A percentile compares a stretch with the other conserved stretches of the same genome.
phyloP scores from a whole-genome alignment of 1,140 invertebrate genomes.

The Argopecten irradians region DNA sequence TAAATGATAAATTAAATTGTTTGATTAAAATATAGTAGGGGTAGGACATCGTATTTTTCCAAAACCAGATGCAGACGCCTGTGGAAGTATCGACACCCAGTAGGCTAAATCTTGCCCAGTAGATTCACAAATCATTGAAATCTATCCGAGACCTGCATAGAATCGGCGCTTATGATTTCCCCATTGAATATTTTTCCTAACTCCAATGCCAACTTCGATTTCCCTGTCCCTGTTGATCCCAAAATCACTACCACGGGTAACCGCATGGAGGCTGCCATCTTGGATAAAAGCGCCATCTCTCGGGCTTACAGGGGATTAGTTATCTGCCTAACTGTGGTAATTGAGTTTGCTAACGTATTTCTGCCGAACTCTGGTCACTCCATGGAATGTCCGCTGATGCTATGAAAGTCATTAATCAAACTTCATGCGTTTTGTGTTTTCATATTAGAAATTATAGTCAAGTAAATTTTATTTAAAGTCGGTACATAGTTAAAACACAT shows the following conservation, averaged over 20 bases:
- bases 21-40: background rate
- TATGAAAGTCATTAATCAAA: too few species aligned
- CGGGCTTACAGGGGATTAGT: background rate
- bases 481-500: too few species aligned
- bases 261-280: constrained; percentile 63
- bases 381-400: background rate
- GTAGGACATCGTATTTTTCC: too few species aligned
- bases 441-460: too few species aligned
- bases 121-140: background rate
- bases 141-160: constrained; percentile 92
- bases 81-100: background rate
- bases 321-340: background rate
- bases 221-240: constrained; percentile 96
- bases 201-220: constrained; percentile 96
- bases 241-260: constrained; percentile 91
- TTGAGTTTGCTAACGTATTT: background rate
- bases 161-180: constrained; percentile 99
- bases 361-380: background rate
- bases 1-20: background rate
- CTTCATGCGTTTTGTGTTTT: too few species aligned
- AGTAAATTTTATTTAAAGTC: too few species aligned
- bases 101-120: background rate
- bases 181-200: constrained; percentile 90
- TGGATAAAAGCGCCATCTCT: constrained; percentile 41
- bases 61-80: too few species aligned